Base-by-base conservation (phyloP, 2,113 vertebrate species). In the Gobio gobio region DNA sequence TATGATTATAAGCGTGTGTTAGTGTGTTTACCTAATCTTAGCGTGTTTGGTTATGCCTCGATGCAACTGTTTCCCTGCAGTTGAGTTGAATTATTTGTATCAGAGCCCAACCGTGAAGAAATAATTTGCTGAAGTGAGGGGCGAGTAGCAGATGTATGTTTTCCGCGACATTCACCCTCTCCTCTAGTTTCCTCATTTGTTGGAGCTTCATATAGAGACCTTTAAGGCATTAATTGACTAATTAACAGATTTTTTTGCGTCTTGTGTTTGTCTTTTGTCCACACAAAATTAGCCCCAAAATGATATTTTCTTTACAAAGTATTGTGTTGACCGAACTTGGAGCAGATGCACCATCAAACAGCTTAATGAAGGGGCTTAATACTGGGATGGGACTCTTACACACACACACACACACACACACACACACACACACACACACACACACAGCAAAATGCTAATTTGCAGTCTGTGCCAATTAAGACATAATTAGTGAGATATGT, bases 381-480 rank as follows among this genome's bases (percentile, higher is more conserved):
- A 83, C 89, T 89, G 83, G 91, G 91, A 91, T 90, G 89, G 91
- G 90, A 90, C 91, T 86, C 88, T 90, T 88, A 88, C 66, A 82
- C 89, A 91, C 88, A 90, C 86, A 40, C 86, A 92, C 86, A 13
- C 51, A 54, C 83, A 84, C 86, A 89, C 86, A 92, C 86, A 14
- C 36, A 40, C 36, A 40, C 36, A 40, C 36, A 40, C 36, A 40
- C 36, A 90, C 86, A 92, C 86, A 13, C 51, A 54, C 83, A 84
- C 86, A 89, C 86, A 92, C 86, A 14, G 80, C 90, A 89, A 90
- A 89, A 89, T 92, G 89, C 90, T 92, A 89, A 94, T 94, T 91
- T 91, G 87, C 90, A 90, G 90, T 89, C 89, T 92, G 91, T 88
- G 92, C 91, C 90, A 93, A 93, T 95, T 94, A 94, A 90, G 90